Evolutionary conservation across 2,888 invertebrate genomes (phyloP), one percentile per base, ranked within the genome.

Genomic region (Dryocosmus kuriphilus): DNA sequence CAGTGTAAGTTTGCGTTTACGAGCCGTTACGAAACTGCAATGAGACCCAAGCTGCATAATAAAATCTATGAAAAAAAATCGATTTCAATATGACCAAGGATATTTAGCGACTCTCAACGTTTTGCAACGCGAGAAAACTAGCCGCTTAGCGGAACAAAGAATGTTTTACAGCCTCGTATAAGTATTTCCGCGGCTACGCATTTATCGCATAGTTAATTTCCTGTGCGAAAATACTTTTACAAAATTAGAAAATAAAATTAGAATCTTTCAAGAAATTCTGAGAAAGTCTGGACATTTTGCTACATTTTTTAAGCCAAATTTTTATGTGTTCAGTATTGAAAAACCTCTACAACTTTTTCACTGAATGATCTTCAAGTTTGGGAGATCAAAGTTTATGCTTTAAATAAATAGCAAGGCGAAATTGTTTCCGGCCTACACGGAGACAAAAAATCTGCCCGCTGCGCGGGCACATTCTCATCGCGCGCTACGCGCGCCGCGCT

Each of bases 21-120:
- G 80, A 77, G 76, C 74, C 60, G 73, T 77, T 79, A 77, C 73
- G 76, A 74, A 77, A 79, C 79, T 80, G 79, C 46, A 32, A 67
- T 19, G 19, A 67, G 24, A 67, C 38, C 24, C 41, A 41, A 46
- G 27, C 67, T 67, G 27, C 41, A 67, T 67, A 46, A 46, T 67
- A 46, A 67, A 67, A 27, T 16, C 27, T 46, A 46, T 27, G 8
- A 38, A 35, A 63, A 63, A 46, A 67, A 67, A 67, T 67, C 27
- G 16, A 67, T 46, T 19, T 41, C 19, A 67, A 67, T 67, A 46
- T 41, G 46, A 67, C 46, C 19, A 41, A 27, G 14, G 19, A 67
- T 46, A 67, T 67, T 41, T 65, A 24, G 65, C 14, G 65, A n/a
- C 16, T 24, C 38, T 11, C 24, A 38, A 19, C 24, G 7, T 14